Evolutionary conservation across 2,888 invertebrate species (phyloP).

Genomic region (Pogonocherus hispidulus): DNA sequence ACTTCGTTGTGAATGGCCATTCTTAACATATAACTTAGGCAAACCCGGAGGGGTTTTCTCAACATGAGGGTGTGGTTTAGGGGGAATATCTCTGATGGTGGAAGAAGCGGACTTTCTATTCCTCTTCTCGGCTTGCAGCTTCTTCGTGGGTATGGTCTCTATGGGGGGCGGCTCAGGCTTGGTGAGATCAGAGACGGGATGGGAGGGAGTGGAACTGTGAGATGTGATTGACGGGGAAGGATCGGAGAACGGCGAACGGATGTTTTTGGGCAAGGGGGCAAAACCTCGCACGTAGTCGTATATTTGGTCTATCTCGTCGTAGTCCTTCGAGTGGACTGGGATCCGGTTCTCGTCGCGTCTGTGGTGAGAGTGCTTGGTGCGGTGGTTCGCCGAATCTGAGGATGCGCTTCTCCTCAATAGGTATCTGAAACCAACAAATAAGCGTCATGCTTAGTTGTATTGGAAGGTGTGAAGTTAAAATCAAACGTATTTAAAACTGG

Average conservation of each 20-base stretch:
- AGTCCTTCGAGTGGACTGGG: conserved; percentile 79
- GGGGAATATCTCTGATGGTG: conserved; percentile 66
- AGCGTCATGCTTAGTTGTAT: no score
- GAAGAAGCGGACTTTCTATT: conserved; percentile 78
- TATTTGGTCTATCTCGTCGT: conserved; percentile 96
- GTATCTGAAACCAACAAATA: conserved; percentile 63
- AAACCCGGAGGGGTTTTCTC: conserved; percentile 75
- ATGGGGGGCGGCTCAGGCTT: conserved; percentile 93
- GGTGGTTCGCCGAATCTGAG: conserved; percentile 77
- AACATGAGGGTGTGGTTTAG: conserved; percentile 67
- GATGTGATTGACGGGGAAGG: conserved; percentile 69
- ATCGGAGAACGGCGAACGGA: conserved; percentile 76
- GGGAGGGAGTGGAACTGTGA: conserved; percentile 66
- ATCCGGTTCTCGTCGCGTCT: conserved; percentile 75
- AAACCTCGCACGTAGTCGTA: conserved; percentile 96
- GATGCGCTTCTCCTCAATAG: conserved; percentile 84
- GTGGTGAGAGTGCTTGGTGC: conserved; percentile 70
- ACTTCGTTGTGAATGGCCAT: conserved; percentile 77
- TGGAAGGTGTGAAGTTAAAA: no score
- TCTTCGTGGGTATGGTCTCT: conserved; percentile 91
- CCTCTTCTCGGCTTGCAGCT: conserved; percentile 80
- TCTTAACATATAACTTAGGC: conserved; percentile 86
- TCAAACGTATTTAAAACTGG: no score
- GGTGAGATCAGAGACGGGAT: conserved; percentile 66
- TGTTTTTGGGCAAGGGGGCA: conserved; percentile 88